Conservation (phyloP, 2,888 invertebrate species). For the Orchesellides sinensis region DNA sequence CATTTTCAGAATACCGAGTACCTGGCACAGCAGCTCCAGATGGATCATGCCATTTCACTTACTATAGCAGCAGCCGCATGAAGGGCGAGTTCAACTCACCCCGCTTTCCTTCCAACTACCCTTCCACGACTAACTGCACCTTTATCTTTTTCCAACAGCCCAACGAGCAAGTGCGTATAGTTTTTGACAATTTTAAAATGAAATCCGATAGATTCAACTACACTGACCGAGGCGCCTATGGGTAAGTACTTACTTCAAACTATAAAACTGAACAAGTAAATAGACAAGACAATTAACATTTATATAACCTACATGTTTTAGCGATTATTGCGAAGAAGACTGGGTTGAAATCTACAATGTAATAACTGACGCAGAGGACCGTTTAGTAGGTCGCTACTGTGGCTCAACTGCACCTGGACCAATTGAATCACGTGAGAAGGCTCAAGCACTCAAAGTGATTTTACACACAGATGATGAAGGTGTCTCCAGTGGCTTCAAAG, state of each 20-base stretch:
- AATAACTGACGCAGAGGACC: conserved; percentile 88
- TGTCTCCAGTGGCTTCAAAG: conserved; percentile 97
- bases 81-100: conserved; percentile 97
- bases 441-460: conserved; percentile 90
- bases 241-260: conserved; percentile 78
- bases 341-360: conserved; percentile 96
- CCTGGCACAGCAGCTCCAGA: conserved; percentile 96
- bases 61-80: conserved; percentile 90
- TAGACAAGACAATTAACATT: too few relatives aligned
- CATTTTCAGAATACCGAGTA: conserved; percentile 78
- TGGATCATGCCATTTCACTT: conserved; percentile 93
- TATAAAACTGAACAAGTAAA: too few relatives aligned
- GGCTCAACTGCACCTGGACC: conserved; percentile 90
- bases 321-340: conserved; percentile 87
- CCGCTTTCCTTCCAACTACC: conserved; percentile 97
- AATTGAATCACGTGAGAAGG: conserved; percentile 92
- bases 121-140: conserved; percentile 95
- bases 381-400: conserved; percentile 94
- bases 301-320: too few relatives aligned
- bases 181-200: conserved; percentile 94
- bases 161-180: conserved; percentile 92
- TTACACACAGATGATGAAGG: conserved; percentile 92
- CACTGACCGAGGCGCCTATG: conserved; percentile 84
- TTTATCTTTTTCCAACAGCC: conserved; percentile 89
- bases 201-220: conserved; percentile 88